phyloP scores from a whole-genome alignment of 2,888 invertebrate genomes.

The Troides oblongomaculatus region DNA sequence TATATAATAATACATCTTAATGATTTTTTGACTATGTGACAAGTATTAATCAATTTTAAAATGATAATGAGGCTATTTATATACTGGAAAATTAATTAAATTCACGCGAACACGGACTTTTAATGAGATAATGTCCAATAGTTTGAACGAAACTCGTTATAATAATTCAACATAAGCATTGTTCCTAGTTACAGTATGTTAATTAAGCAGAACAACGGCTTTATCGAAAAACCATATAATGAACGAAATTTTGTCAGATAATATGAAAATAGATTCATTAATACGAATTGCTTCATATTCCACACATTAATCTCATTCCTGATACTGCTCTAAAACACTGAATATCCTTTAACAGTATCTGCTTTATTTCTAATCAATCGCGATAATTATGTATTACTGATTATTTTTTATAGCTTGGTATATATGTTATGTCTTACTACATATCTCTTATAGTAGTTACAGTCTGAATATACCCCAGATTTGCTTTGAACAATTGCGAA shows the following conservation, averaged over 20 bases:
- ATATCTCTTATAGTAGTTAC: too few relatives aligned
- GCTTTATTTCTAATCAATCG: too few relatives aligned
- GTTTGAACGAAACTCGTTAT: slow-evolving; percentile 25
- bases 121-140: slow-evolving; percentile 20
- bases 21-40: too few relatives aligned
- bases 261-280: slow-evolving; percentile 20
- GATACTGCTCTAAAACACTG: too few relatives aligned
- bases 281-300: not conserved
- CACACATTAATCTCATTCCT: too few relatives aligned
- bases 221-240: slow-evolving; percentile 45
- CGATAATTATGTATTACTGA: too few relatives aligned
- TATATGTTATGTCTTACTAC: too few relatives aligned
- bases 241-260: slow-evolving; percentile 36
- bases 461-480: too few relatives aligned
- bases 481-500: too few relatives aligned
- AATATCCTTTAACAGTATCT: too few relatives aligned
- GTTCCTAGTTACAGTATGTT: slow-evolving; percentile 39
- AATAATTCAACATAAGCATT: slow-evolving; percentile 34
- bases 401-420: too few relatives aligned
- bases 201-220: slow-evolving; percentile 51
- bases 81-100: slow-evolving; percentile 3
- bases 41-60: not conserved
- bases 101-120: slow-evolving; percentile 8
- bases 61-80: not conserved
- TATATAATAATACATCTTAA: too few relatives aligned